These are phyloP conservation scores for Oreocharis arfaki DNA, from an alignment of 2,113 vertebrate species.

Conservation along the genomic window DNA sequence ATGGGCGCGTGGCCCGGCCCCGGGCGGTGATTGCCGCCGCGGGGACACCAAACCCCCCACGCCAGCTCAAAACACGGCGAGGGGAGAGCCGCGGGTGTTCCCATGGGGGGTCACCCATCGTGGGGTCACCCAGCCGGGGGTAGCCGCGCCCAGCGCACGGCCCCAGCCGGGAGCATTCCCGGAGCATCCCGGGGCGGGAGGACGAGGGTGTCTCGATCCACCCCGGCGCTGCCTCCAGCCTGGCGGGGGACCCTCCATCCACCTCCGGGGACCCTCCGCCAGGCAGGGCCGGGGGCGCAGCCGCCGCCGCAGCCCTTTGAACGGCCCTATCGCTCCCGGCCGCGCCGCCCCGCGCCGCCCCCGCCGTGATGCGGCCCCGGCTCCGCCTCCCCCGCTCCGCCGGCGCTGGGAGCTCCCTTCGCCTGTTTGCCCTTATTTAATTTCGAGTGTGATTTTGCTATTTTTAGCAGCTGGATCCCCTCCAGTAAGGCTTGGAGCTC, in stretches of 20 bases:
- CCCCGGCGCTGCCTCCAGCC: background rate
- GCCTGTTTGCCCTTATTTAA: conserved; percentile 62
- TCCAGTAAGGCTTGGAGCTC: conserved; percentile 45
- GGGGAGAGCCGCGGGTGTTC: no score
- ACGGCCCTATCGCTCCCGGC: conserved; percentile 10
- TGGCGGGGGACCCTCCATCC: background rate
- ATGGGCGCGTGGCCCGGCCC: accelerated
- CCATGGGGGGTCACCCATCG: no score
- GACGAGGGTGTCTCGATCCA: background rate
- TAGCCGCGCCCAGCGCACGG: background rate
- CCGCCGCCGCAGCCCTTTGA: conserved; percentile 15
- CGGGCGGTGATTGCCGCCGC: accelerated
- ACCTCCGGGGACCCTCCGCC: background rate
- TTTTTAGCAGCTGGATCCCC: conserved; percentile 61
- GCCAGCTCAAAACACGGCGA: background rate
- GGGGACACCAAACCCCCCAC: background rate
- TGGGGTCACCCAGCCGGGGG: background rate
- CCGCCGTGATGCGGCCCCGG: conserved; percentile 35
- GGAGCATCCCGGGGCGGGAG: background rate
- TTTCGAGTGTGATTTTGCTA: conserved; percentile 67
- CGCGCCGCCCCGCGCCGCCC: background rate
- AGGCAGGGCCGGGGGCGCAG: background rate
- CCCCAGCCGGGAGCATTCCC: background rate
- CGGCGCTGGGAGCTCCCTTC: conserved; percentile 45
- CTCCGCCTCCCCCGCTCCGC: conserved; percentile 33